Evolutionary conservation across 2,797 vertebrate species (phyloP), one percentile per base, ranked within the genome.

Genomic region (Peromyscus eremicus): DNA sequence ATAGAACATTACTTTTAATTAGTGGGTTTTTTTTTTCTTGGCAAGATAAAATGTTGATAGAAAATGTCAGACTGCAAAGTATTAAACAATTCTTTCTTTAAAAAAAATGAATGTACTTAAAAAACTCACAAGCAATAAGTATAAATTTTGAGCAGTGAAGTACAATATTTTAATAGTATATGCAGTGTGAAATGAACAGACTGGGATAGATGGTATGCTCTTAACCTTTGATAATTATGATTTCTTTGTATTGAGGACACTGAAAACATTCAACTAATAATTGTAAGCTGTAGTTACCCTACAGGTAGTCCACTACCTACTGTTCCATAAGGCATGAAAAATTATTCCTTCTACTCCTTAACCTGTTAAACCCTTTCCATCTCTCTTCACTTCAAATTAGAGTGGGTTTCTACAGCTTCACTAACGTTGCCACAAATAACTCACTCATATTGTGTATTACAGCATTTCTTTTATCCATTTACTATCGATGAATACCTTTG

Each of bases 21-120:
- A 62, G 66, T 87, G 84, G 32, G 12, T 62, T 62, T 57, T 12
- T 62, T 62, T 57, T 37, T 93, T 93, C 14, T 55, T 73, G 49
- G 16, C 37, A 75, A 91, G 29, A 91, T 86, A 96, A 93, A 83
- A 83, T 70, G 12, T 73, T 55, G 32, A 10, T 62, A 70, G n/a
- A n/a, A 76, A 80, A 79, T 85, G 37, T 62, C 70, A 89, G 10
- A 3, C 14, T 89, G 32, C 1, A 94, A 94, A 88, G 55, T 43
- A 79, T 57, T 71, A 37, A 95, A 55, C 11, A 60, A 32, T 76
- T 55, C 21, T 77, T 90, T 84, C 34, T 77, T 57, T 34, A 32
- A 84, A 60, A 83, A 84, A 37, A 73, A 64, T 46, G 40, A 77
- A 21, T 68, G 32, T 43, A 34, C 55, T 29, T 55, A 52, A 66